phyloP scores from a whole-genome alignment of 2,113 vertebrate species.

The Vidua chalybeata region DNA sequence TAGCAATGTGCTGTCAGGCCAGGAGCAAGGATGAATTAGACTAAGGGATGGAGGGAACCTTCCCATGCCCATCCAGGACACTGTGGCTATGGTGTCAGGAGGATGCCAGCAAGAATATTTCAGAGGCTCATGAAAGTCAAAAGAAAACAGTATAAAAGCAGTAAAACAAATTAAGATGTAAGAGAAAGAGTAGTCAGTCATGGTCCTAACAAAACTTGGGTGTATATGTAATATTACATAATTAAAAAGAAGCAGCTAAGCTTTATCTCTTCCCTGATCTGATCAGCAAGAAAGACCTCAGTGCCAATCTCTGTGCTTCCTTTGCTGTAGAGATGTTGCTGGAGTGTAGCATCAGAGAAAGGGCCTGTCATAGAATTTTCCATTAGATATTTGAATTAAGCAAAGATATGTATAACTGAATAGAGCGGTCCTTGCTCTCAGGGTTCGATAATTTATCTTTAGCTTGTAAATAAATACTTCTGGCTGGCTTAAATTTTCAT shows the following conservation, averaged over 20 bases:
- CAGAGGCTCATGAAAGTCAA: neutral
- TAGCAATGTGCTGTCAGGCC: neutral
- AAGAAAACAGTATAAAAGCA: neutral
- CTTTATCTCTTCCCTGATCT: neutral
- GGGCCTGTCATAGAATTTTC: neutral
- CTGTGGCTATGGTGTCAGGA: neutral
- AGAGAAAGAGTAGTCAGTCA: neutral
- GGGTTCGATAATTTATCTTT: neutral
- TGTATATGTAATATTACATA: accelerated
- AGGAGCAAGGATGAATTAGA: neutral
- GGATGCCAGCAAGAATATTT: neutral
- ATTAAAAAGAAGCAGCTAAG: neutral
- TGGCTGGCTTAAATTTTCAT: neutral
- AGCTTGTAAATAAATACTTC: neutral
- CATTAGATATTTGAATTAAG: neutral
- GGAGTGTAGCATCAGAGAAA: neutral
- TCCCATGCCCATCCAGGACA: neutral
- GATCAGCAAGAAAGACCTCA: neutral
- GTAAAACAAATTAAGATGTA: neutral
- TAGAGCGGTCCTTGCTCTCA: neutral
- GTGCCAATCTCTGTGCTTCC: neutral
- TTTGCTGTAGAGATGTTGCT: neutral
- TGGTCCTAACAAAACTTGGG: neutral
- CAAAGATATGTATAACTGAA: neutral
- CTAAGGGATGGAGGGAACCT: neutral